Conservation (phyloP, 1,140 invertebrate genomes). For the Bathynomus jamesi region DNA sequence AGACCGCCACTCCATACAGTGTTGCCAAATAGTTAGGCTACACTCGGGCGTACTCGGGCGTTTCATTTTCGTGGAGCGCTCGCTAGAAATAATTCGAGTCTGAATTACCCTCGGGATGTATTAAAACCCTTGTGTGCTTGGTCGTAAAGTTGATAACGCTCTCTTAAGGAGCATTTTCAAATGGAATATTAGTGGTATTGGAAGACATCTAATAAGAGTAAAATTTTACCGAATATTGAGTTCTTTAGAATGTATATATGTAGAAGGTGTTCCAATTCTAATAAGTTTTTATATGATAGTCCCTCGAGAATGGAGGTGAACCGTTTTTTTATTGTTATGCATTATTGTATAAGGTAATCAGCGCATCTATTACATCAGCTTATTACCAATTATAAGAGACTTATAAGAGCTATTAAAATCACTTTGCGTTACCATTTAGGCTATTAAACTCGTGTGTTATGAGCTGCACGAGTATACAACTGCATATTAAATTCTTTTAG, state of each 20-base stretch:
- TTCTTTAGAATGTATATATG: not conserved
- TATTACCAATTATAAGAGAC: conserved; percentile 1
- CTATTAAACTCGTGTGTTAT: not conserved
- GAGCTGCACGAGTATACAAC: not conserved
- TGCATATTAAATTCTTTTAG: not conserved
- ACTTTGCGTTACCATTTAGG: not conserved
- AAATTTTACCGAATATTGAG: not conserved
- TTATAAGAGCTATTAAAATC: not conserved
- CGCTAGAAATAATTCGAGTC: not conserved
- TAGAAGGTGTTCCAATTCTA: not conserved
- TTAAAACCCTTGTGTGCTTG: not conserved
- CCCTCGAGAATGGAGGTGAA: not conserved
- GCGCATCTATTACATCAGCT: not conserved
- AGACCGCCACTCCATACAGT: not conserved
- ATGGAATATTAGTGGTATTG: conserved; percentile 1
- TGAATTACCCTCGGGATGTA: not conserved
- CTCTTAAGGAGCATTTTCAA: conserved; percentile 1
- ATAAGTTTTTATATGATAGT: conserved; percentile 1
- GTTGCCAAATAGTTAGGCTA: not conserved
- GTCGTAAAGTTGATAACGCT: not conserved
- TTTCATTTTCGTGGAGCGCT: not conserved
- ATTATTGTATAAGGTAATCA: conserved; percentile 1
- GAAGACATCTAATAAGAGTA: not conserved
- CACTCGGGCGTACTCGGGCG: not conserved
- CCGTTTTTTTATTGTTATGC: not conserved